Evolutionary conservation across 2,888 invertebrate species (phyloP), one percentile per base, ranked within the genome.

Genomic region (Calameuta filiformis): DNA sequence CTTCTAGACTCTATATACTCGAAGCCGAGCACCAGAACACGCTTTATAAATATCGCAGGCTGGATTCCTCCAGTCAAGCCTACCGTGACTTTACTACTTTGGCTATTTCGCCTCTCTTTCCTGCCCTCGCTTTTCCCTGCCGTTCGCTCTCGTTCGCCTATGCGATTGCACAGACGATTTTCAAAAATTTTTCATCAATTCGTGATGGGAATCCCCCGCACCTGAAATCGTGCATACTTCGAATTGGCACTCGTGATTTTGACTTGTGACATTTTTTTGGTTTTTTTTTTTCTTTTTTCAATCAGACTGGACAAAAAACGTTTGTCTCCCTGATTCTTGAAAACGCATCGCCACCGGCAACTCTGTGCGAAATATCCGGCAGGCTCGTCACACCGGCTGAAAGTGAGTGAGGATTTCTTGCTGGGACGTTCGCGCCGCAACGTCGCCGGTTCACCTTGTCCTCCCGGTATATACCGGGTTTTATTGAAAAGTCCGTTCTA

Each of bases 361-460:
- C 23, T 56, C 23, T 6, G 23, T 56, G 56, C 23, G 2, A 56
- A 56, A 56, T 56, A 56, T 56, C 56, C 23, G 15, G 80, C 80
- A 81, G 79, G 79, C 83, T 85, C 83, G 88, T 87, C 85, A 85
- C 83, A 85, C 86, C 84, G 81, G 86, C 81, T 86, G 89, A 89
- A 89, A 89, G 89, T 87, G 89, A 89, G 84, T 34, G 73, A 34
- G 69, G 68, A 73, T 23, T 87, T 86, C 84, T 85, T 83, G 81
- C 81, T 76, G 71, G 12, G 71, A 12, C 12, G 34, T 56, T 2
- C 9, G 56, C 23, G 56, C 23, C 15, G 15, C 15, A 15, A 40
- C 15, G 40, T 15, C 15, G 69, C 69, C 31, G 71, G 71, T 71
- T 71, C 11, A 71, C 71, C 71, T 71, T 71, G 71, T 34, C 56